phyloP scores from a whole-genome alignment of 2,888 invertebrate species.

The Sphecodes monilicornis region DNA sequence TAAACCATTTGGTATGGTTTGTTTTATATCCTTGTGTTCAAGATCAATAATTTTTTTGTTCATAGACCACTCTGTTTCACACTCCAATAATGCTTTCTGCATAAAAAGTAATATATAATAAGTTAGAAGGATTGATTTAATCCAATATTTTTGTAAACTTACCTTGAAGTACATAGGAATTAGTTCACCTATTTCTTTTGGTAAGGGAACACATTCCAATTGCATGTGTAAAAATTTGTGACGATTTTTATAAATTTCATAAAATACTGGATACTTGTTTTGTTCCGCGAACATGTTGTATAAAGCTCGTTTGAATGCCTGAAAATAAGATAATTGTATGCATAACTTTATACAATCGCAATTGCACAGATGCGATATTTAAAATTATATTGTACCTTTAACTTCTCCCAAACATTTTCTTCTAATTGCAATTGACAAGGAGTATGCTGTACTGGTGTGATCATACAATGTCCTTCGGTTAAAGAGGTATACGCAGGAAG shows the following conservation, averaged over 20 bases:
- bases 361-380: neutral
- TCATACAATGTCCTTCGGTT: conserved; percentile 93
- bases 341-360: neutral
- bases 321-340: conserved; percentile 79
- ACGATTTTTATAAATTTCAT: conserved; percentile 93
- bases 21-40: conserved; percentile 89
- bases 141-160: too few species aligned
- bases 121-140: conserved; percentile 12
- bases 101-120: conserved; percentile 30
- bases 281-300: conserved; percentile 91
- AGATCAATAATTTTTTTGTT: conserved; percentile 96
- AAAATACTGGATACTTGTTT: conserved; percentile 94
- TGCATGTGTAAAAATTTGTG: conserved; percentile 93
- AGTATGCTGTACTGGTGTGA: conserved; percentile 93
- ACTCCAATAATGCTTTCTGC: conserved; percentile 96
- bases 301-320: conserved; percentile 91
- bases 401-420: conserved; percentile 97
- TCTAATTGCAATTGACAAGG: conserved; percentile 93
- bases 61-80: conserved; percentile 97
- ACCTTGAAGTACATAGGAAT: conserved; percentile 98
- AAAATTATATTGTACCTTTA: conserved; percentile 86
- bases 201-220: conserved; percentile 95
- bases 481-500: conserved; percentile 93
- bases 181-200: conserved; percentile 92
- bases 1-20: conserved; percentile 95